Base-by-base conservation (phyloP, 2,888 invertebrate genomes). In the Helicoverpa assulta region DNA sequence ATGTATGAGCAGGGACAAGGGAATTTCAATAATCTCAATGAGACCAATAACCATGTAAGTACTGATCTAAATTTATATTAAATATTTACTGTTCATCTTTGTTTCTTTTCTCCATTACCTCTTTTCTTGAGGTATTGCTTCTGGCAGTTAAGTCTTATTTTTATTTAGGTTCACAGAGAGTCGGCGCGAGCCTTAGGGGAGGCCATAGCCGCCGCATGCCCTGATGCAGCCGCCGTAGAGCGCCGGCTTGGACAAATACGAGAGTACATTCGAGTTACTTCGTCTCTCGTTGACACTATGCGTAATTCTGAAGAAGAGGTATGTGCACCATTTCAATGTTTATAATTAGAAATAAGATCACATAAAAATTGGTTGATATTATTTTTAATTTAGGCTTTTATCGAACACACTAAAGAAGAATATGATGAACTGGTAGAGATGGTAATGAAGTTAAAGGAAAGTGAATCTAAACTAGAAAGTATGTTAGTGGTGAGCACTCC, bases 251-350 rank as follows among this genome's bases (percentile, higher is more conserved):
- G 96, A 70, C 97, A 97, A 91, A 97, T 98, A 76, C 93, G 97
- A 59, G 97, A 97, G 86, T 97, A 97, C 87, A 97, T 97, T 73
- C 96, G 96, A 85, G 97, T 97, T 50, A 97, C 97, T 6, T 96
- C 97, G 33, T 96, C 97, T 1, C 95, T 97, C 76, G 97, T 97
- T 89, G 97, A 97, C 67, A 97, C 97, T 51, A 96, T 97, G 94
- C 96, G 97, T 82, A 97, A 97, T 83, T 96, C 96, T 14, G 97
- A 97, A 85, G 97, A 97, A 91, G 97, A 97, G 94, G 97, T 97
- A 92, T 70, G 87, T 70, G 5, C 14, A 56, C 57, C 14, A 52
- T 47, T 62, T 60, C 16, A 40, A 54, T 67, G 4, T 37, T 66
- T 51, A 55, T 14, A 60, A 69, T 58, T 66, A 74, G 67, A 59